Percentiles rank a stretch among this genome's conserved stretches.
These are phyloP conservation scores for Anguilla anguilla DNA, from an alignment of 2,797 vertebrate species.

Conservation along the genomic window DNA sequence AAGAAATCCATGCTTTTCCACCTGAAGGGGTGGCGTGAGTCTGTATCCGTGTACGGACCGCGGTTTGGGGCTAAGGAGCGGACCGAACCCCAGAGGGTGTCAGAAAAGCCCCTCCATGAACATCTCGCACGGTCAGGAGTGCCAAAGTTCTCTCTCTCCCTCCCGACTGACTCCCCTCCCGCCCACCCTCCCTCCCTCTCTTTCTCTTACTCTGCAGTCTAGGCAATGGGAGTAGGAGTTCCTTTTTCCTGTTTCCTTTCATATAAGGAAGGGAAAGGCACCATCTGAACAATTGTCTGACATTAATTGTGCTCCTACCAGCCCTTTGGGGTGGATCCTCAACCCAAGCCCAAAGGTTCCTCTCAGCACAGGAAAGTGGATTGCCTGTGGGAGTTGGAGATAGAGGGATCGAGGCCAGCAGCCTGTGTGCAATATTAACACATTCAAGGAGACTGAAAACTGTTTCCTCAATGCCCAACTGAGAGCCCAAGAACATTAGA, in stretches of 20 bases:
- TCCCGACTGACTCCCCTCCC: no score
- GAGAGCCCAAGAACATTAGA: background rate
- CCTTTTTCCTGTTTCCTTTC: slow-evolving; percentile 93
- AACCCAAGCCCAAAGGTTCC: slow-evolving; percentile 36
- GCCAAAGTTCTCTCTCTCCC: background rate
- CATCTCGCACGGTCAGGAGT: slow-evolving; percentile 44
- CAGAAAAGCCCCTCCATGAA: slow-evolving; percentile 38
- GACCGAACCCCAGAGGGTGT: slow-evolving; percentile 33
- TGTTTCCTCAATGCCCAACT: background rate
- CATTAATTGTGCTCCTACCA: slow-evolving; percentile 48
- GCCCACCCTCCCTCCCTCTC: background rate
- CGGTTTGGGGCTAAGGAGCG: background rate
- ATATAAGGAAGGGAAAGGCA: slow-evolving; percentile 85
- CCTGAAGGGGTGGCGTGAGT: slow-evolving; percentile 16
- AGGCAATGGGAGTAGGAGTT: slow-evolving; percentile 83
- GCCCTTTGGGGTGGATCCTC: slow-evolving; percentile 41
- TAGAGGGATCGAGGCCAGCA: background rate
- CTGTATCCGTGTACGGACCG: slow-evolving; percentile 8
- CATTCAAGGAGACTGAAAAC: background rate
- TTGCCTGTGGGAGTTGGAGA: background rate
- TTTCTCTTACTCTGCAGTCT: slow-evolving; percentile 69
- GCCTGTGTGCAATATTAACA: background rate
- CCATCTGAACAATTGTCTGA: slow-evolving; percentile 72
- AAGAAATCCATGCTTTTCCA: slow-evolving; percentile 45
- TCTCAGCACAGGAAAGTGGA: slow-evolving; percentile 10